Evolutionary conservation across 2,113 vertebrate species (phyloP).

Genomic region (Phasianus colchicus): DNA sequence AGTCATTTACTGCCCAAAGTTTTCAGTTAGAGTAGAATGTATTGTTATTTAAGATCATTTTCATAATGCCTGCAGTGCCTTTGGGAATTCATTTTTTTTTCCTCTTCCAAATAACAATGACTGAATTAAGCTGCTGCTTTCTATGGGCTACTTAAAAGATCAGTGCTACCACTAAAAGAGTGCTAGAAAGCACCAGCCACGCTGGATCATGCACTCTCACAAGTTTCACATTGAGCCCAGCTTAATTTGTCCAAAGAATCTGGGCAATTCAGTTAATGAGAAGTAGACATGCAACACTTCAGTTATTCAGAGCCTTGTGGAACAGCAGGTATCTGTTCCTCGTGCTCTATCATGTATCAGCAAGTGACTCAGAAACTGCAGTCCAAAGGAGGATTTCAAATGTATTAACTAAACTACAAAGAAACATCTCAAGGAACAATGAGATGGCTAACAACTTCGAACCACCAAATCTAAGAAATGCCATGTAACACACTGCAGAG

Average conservation of each 20-base stretch:
- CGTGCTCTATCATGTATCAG: neutral
- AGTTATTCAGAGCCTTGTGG: neutral
- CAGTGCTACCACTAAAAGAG: neutral
- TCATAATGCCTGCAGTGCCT: neutral
- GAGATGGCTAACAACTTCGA: neutral
- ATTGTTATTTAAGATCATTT: neutral
- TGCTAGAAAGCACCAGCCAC: neutral
- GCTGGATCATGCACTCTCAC: neutral
- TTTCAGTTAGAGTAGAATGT: neutral
- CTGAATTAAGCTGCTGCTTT: neutral
- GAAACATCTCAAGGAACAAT: neutral
- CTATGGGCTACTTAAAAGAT: neutral
- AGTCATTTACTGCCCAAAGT: conserved; percentile 12
- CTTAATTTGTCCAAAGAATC: neutral
- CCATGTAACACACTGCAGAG: neutral
- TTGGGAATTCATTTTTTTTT: neutral
- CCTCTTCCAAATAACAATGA: neutral
- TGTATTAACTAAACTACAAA: neutral
- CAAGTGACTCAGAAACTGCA: neutral
- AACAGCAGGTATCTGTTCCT: neutral
- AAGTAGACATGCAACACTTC: neutral
- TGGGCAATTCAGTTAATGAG: neutral
- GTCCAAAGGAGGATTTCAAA: neutral
- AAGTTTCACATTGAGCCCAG: neutral
- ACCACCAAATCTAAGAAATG: neutral